Base-by-base conservation (phyloP, 2,113 vertebrate species). In the Rana temporaria region DNA sequence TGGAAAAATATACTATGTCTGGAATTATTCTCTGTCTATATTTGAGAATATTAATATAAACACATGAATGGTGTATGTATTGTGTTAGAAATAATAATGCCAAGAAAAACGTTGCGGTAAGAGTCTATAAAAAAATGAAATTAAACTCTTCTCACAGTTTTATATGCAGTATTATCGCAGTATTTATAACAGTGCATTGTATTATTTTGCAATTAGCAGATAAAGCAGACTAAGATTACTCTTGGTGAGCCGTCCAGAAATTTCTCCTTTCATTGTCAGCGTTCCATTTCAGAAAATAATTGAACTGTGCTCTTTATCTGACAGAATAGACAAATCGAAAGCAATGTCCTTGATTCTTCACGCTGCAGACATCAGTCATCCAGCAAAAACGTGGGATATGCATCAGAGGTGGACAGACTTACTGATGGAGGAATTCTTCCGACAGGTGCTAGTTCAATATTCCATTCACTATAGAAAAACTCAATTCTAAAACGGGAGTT, bases 291-390 rank as follows among this genome's bases (percentile, higher is more conserved):
- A 76, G 32, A 18, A 42, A n/a, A 63, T 17, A 56, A 67, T 87
- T 62, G 22, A 70, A 84, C 20, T 69, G 32, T 90, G 82, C 88
- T 85, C 86, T 94, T 92, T 86, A 85, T 90, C 91, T 90, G 74
- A 84, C 91, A 99, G 97, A 90, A 93, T 97, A 84, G 96, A 98
- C 92, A 98, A 96, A 93, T 92, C 96, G 75, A 98, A 97, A 92
- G 96, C 96, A 81, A 95, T 98, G 92, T 98, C 97, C 68, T 89
- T 99, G 92, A 92, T 99, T 86, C 94, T 99, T 84, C 97, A 99
- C 56, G 97, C 96, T 2, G 97, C 97, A 34, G 97, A 99, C 87
- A 99, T 99, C 89, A 99, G 97, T 87, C 97, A 99, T 88, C 97
- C 97, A 30, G 96, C 97, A 87, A 99, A 99, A 90, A 86, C 87